Evolutionary conservation across 2,113 vertebrate genomes (phyloP), one percentile per base, ranked within the genome.

Genomic region (Sinocyclocheilus maitianheensis): DNA sequence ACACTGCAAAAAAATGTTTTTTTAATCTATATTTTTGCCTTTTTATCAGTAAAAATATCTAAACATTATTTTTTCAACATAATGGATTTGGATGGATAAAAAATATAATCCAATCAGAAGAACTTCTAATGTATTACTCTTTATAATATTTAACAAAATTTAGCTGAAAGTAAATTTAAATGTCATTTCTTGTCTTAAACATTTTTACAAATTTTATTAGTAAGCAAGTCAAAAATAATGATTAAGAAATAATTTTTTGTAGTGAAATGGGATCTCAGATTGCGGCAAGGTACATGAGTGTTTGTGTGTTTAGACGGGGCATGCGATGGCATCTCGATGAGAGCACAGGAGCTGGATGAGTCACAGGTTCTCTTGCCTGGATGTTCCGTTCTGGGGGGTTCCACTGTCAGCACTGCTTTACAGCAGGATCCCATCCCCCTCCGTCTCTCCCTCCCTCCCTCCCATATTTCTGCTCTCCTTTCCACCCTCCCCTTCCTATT

Each of bases 331-430:
- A 18, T 74, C 81, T 24, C 18, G 8, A 34, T 86, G 13, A 84
- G 63, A 84, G 48, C 26, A 84, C 53, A 40, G 84, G 83, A 69
- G 79, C 87, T 26, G 79, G 72, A 88, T 90, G 89, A 90, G 72
- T 90, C 89, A 90, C 84, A 76, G 77, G 72, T 81, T 76, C 69
- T 84, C 81, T 53, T 86, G 81, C 84, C 43, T 87, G 75, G 58
- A 76, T 82, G 40, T 87, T 85, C 78, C 24, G 82, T 87, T 62
- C 86, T 34, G 60, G 83, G 51, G 89, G 87, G 83, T 90, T 90
- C 83, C 89, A 90, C 87, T 79, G 20, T 63, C 72, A 84, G 77
- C 24, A 26, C 67, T 72, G 48, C 62, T 77, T 58, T 83, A 86
- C 87, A 88, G 85, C 79, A 88, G 78, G 55, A 88, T 83, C 58